These are phyloP conservation scores for Anser cygnoides DNA, from an alignment of 2,113 vertebrate genomes.

Conservation along the genomic window DNA sequence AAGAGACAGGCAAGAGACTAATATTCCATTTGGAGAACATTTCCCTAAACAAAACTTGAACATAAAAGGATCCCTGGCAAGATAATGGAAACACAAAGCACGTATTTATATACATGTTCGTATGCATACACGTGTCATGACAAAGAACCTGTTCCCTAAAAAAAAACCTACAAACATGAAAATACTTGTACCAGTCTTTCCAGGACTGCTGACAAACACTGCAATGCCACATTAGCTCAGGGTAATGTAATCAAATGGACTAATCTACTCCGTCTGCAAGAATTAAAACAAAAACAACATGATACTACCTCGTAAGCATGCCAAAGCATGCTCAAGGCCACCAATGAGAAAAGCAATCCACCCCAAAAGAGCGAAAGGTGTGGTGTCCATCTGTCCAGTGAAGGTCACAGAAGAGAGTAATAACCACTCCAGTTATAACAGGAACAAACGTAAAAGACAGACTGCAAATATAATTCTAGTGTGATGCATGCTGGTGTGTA, in stretches of 20 bases:
- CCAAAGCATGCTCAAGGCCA: neutral
- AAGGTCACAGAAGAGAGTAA: neutral
- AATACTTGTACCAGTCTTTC: neutral
- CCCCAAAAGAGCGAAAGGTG: neutral
- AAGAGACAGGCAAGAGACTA: accelerated
- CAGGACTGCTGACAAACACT: neutral
- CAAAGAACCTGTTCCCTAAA: neutral
- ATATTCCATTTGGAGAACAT: neutral
- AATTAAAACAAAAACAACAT: neutral
- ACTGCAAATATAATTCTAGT: accelerated
- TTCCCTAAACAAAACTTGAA: neutral
- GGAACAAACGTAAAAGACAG: accelerated
- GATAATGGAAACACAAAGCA: neutral
- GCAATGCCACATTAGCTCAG: neutral
- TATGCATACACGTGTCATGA: neutral
- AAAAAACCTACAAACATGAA: neutral
- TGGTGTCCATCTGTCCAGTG: neutral
- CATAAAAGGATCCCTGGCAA: neutral
- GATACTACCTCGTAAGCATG: accelerated
- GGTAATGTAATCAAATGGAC: accelerated
- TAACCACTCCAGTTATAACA: neutral
- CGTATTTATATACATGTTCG: accelerated
- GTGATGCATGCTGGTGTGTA: accelerated
- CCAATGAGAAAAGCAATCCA: neutral
- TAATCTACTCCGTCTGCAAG: neutral